Conservation (phyloP, 2,888 invertebrate genomes). For the Lithophane socia region DNA sequence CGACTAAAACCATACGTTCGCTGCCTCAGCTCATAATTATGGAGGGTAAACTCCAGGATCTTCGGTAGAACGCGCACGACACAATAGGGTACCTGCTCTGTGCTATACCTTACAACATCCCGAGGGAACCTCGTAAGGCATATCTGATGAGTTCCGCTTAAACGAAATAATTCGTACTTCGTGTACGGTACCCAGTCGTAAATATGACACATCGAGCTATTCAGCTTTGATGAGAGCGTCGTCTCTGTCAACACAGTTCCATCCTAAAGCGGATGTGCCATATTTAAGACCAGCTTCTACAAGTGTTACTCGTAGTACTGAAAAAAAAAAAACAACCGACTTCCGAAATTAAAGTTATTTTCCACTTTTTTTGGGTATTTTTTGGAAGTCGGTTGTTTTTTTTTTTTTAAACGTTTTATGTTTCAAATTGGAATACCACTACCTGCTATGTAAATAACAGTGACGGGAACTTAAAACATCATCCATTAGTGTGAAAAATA, state of each 20-base stretch:
- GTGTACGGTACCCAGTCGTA: not conserved
- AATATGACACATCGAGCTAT: not conserved
- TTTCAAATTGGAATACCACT: too few relatives aligned
- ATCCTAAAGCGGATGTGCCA: not conserved
- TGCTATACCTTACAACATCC: slow-evolving; percentile 15
- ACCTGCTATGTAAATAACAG: too few relatives aligned
- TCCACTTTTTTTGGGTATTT: too few relatives aligned
- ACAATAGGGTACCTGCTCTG: slow-evolving; percentile 34
- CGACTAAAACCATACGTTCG: slow-evolving; percentile 25
- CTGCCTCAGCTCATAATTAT: slow-evolving; percentile 22
- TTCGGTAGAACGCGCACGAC: slow-evolving; percentile 42
- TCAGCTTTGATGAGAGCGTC: not conserved
- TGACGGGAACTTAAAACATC: too few relatives aligned
- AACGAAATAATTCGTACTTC: not conserved
- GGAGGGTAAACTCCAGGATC: slow-evolving; percentile 36
- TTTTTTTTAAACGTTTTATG: too few relatives aligned
- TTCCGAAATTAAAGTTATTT: too few relatives aligned
- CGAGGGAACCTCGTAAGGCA: not conserved
- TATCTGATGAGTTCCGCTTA: not conserved
- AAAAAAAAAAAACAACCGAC: too few relatives aligned
- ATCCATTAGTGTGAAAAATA: too few relatives aligned
- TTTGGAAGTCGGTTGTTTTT: too few relatives aligned
- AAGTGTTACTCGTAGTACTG: not conserved
- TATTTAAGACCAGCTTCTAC: not conserved
- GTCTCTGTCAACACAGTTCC: not conserved